Evolutionary conservation across 1,140 invertebrate genomes (phyloP).

Genomic region (Bombus difficillimus): DNA sequence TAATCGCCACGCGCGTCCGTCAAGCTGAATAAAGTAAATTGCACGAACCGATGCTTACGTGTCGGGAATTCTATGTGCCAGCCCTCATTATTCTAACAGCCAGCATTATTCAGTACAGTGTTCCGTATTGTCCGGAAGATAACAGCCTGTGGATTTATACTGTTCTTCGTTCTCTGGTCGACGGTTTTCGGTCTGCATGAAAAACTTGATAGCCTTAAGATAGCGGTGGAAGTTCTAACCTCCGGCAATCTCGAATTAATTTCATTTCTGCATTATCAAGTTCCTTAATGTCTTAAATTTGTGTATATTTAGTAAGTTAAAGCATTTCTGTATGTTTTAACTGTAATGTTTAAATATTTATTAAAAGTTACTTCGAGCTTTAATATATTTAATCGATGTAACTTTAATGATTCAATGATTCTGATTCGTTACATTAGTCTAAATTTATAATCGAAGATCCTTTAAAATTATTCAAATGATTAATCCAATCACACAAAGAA

Average conservation of each 20-base stretch:
- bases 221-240: not conserved
- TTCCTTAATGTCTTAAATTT: too few species aligned
- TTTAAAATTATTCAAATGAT: too few species aligned
- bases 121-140: constrained; percentile 3
- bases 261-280: not conserved
- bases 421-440: too few species aligned
- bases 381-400: too few species aligned
- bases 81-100: constrained; percentile 20
- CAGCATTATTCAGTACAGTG: not conserved
- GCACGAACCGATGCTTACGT: constrained; percentile 37
- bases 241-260: not conserved
- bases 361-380: too few species aligned
- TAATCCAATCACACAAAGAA: too few species aligned
- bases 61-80: constrained; percentile 26
- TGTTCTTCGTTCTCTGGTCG: not conserved
- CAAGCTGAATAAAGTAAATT: constrained; percentile 48
- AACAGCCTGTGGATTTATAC: not conserved
- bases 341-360: too few species aligned
- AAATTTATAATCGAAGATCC: too few species aligned
- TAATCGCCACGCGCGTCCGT: constrained; percentile 47
- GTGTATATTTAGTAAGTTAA: too few species aligned
- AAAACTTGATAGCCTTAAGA: not conserved
- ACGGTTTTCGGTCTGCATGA: not conserved
- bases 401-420: too few species aligned
- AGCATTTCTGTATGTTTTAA: too few species aligned